Conservation (phyloP, 1,140 invertebrate genomes). For the Pachyrhynchus sulphureomaculatus region DNA sequence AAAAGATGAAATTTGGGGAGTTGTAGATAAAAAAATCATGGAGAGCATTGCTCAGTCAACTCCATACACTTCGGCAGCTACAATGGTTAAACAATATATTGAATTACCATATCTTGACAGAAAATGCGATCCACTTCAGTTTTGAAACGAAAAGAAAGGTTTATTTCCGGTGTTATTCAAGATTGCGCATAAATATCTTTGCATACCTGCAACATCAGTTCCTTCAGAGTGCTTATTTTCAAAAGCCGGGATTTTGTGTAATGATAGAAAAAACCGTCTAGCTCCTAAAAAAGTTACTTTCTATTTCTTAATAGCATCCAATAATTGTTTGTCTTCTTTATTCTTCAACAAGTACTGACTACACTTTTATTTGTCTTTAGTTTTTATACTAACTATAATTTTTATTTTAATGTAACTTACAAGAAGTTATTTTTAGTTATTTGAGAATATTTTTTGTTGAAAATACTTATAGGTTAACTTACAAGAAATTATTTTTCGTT, state of each 20-base stretch:
- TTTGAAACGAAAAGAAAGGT: conserved; percentile 36
- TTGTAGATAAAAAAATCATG: too few relatives aligned
- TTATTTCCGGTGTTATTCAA: conserved; percentile 31
- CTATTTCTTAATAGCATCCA: too few relatives aligned
- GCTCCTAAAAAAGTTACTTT: conserved; percentile 27
- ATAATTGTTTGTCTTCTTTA: too few relatives aligned
- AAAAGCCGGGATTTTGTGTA: conserved; percentile 33
- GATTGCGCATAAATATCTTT: conserved; percentile 37
- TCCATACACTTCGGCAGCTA: background rate
- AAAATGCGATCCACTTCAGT: conserved; percentile 31
- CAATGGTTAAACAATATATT: conserved; percentile 17
- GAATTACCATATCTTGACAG: conserved; percentile 31
- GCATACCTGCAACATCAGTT: conserved; percentile 40
- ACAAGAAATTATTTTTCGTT: too few relatives aligned
- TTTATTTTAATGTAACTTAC: too few relatives aligned
- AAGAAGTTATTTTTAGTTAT: too few relatives aligned
- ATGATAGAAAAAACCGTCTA: conserved; percentile 36
- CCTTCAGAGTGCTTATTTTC: conserved; percentile 42
- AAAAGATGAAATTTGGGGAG: too few relatives aligned
- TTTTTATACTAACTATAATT: too few relatives aligned
- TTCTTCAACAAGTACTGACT: too few relatives aligned
- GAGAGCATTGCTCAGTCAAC: background rate
- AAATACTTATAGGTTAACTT: too few relatives aligned
- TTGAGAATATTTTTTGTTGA: too few relatives aligned
- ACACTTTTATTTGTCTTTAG: too few relatives aligned